Base-by-base conservation (phyloP, 2,797 vertebrate species). In the Ficedula albicollis region DNA sequence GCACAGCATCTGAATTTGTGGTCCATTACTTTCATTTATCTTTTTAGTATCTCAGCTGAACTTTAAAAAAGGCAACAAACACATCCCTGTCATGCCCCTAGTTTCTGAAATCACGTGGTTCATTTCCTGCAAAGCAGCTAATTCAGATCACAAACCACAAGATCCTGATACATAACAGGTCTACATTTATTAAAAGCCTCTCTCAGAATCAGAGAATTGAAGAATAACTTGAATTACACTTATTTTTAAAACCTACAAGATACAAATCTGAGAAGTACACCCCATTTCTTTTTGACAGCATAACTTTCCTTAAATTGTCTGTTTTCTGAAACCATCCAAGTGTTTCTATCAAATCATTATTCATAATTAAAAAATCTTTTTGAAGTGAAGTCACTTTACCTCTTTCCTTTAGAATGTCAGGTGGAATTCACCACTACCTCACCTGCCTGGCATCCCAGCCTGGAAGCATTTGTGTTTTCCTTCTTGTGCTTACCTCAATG, bases 401-500 rank as follows among this genome's bases (percentile, higher is more conserved):
- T 73, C 69, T 52, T 64, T 59, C 32, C 46, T 60, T 89, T 2
- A 32, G 15, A 75, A 39, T 1, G 18, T 4, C 27, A 32, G 18
- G 19, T 51, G 46, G 46, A 69, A 13, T 38, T 60, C 29, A 51
- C 25, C 30, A 46, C 20, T 0, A 1, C 4, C 34, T 39, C 25
- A 25, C 34, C 34, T 46, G 41, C 30, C 58, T 22, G 15, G 18
- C 46, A 89, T 6, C 29, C 46, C 2, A 16, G 41, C 38, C 34
- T 29, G 2, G 17, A 73, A 68, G 23, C 6, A 14, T 9, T 16
- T 3, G 0, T 32, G 5, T n/a, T 48, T 18, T 32, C 38, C 22
- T 27, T 9, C 0, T 19, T 13, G 39, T n/a, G 94, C 97, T 89
- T 96, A 99, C 99, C 99, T 99, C 96, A 99, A 86, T 0, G 99